phyloP scores from a whole-genome alignment of 2,888 invertebrate genomes.

The Platycheirus albimanus region DNA sequence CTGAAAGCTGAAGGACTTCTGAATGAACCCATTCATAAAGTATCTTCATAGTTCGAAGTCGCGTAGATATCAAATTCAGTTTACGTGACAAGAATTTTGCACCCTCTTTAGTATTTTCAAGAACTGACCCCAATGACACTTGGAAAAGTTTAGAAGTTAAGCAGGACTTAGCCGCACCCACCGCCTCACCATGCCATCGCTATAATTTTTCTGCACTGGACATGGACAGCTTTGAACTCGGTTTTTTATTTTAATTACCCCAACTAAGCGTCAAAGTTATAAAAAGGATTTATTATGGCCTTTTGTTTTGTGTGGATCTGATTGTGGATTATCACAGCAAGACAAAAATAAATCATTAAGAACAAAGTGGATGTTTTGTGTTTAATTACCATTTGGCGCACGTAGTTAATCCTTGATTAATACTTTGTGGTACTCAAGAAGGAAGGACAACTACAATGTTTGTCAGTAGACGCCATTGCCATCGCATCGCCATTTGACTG shows the following conservation, averaged over 20 bases:
- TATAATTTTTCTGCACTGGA: neutral
- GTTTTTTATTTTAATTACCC: constrained; percentile 28
- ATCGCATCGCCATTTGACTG: constrained; percentile 38
- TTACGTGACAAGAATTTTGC: neutral
- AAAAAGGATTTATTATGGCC: constrained; percentile 53
- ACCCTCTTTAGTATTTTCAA: neutral
- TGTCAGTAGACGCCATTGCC: constrained; percentile 25
- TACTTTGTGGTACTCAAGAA: constrained; percentile 40
- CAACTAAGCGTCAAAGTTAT: constrained; percentile 45
- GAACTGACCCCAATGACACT: constrained; percentile 25
- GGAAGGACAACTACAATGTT: constrained; percentile 14
- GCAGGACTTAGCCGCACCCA: neutral
- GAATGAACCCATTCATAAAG: constrained; percentile 33
- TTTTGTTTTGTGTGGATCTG: constrained; percentile 28
- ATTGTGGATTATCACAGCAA: constrained; percentile 44
- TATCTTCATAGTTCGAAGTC: neutral
- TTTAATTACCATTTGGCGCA: constrained; percentile 50
- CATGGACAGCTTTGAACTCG: neutral
- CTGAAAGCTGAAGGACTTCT: neutral
- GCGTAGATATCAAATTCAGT: constrained; percentile 5
- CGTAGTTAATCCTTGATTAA: constrained; percentile 65
- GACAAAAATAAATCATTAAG: constrained; percentile 47
- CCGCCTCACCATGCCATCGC: neutral
- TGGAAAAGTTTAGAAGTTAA: neutral
- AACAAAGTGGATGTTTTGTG: constrained; percentile 33